Base-by-base conservation (phyloP, 2,888 invertebrate species). In the Camponotus fellah region DNA sequence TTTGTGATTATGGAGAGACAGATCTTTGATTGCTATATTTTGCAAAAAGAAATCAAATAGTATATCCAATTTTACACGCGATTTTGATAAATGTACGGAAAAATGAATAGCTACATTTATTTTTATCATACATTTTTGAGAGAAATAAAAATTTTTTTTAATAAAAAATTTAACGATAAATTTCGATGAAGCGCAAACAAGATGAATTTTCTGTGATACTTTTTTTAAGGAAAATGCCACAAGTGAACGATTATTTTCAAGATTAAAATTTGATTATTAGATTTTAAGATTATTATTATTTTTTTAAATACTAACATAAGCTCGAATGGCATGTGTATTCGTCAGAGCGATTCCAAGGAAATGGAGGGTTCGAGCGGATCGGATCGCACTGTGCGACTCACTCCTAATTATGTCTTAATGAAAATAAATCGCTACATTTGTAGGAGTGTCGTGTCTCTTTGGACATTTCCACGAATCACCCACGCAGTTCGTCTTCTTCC, bases 381-480 rank as follows among this genome's bases (percentile, higher is more conserved):
- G 77, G 56, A 79, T 79, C 74, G 82, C 83, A 75, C 8, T n/a
- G 74, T 34, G 49, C 79, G 66, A 85, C 85, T 85, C 84, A 75
- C 82, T 89, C 87, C 90, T 92, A 92, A 93, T 93, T 92, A 92
- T 91, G 72, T 68, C 83, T 82, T 93, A 93, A 94, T 92, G 92
- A 90, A 93, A 92, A 93, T 91, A 93, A 92, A 94, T 93, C 89
- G 93, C 89, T 92, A 91, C 90, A 92, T 93, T 91, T 91, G 91
- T 91, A 92, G 81, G 77, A 77, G 68, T 68, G 86, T 72, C 87
- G 87, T 76, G 88, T 87, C 79, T 65, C 84, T 77, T 85, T 82
- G 84, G 77, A 76, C 86, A 82, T 76, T 83, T 83, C 86, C 77
- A 83, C 83, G 74, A 69, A 71, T 82, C 46, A n/a, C 62, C 53